Evolutionary conservation across 1,140 invertebrate genomes (phyloP), one percentile per base, ranked within the genome.

Genomic region (Periplaneta americana): DNA sequence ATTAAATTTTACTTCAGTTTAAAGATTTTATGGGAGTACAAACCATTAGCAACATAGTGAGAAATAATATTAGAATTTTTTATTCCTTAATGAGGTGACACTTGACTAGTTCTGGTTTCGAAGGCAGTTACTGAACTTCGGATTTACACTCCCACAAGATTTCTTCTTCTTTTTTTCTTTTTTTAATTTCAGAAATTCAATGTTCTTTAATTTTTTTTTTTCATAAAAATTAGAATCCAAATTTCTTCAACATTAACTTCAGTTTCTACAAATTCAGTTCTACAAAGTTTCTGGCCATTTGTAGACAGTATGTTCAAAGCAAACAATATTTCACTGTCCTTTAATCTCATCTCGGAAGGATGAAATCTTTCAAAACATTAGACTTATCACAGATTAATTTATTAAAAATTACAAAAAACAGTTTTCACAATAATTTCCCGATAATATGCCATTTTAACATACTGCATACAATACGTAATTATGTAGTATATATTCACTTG

Each of bases 371-470:
- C 48, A 66, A 66, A 66, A 32, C 4, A 32, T 31, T 32, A 78
- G 15, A 11, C n/a, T 31, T 78, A 78, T 78, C 77, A 78, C 77
- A 78, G 77, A 78, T 37, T 37, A 78, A 78, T 78, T 78, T 78
- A 78, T 78, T 78, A 78, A 31, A 78, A 28, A 31, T 48, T 78
- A 78, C 77, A 39, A 78, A 78, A 76, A 75, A 33, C 15, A 17
- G n/a, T 15, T 78, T 34, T 10, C 36, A 78, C 77, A 36, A 28
- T 48, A 76, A 34, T 31, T 48, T 36, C 77, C n/a, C 11, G 18
- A 22, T n/a, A 37, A 78, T 6, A n/a, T 66, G 4, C n/a, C 48
- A 28, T 28, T 66, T 66, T 66, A 48, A 66, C 48, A 66, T 66
- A n/a, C n/a, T 66, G 22, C 48, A 66, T n/a, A 66, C 48, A 66